Conservation (phyloP, 2,797 vertebrate genomes). For the Pseudochaenichthys georgianus region DNA sequence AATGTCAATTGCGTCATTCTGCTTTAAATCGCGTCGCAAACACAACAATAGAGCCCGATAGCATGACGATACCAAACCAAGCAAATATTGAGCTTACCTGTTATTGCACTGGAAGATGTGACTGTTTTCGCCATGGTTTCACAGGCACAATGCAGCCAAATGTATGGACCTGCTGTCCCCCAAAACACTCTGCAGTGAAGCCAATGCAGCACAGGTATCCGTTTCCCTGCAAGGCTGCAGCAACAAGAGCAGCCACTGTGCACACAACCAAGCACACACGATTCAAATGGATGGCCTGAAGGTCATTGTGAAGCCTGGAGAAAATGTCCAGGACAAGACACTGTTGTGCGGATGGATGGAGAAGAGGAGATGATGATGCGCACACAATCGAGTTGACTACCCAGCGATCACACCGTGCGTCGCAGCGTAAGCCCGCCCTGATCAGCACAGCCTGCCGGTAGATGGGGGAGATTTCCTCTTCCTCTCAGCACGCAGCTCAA, state of each 20-base stretch:
- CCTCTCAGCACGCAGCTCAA: neutral
- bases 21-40: slow-evolving; percentile 44
- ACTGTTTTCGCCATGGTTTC: slow-evolving; percentile 77
- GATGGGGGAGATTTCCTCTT: slow-evolving; percentile 29
- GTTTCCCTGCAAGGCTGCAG: slow-evolving; percentile 32
- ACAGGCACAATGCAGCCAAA: slow-evolving; percentile 21
- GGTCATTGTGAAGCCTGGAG: slow-evolving; percentile 44
- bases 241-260: slow-evolving; percentile 22
- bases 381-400: slow-evolving; percentile 53
- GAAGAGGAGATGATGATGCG: slow-evolving; percentile 48
- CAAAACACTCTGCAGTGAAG: slow-evolving; percentile 51
- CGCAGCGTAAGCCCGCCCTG: slow-evolving; percentile 52
- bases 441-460: neutral
- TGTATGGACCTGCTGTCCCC: slow-evolving; percentile 30
- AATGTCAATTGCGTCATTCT: slow-evolving; percentile 73
- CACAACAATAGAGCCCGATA: slow-evolving; percentile 3
- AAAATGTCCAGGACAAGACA: slow-evolving; percentile 7
- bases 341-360: slow-evolving; percentile 4
- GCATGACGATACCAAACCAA: neutral
- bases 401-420: slow-evolving; percentile 45
- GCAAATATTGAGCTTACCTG: slow-evolving; percentile 69
- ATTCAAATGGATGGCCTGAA: slow-evolving; percentile 28
- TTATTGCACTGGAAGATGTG: slow-evolving; percentile 48
- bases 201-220: slow-evolving; percentile 44
- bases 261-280: slow-evolving; percentile 12